Percentiles rank a stretch among this genome's conserved stretches.
Conservation (phyloP, 2,797 vertebrate genomes). For the Oceanodroma leucorhoa region DNA sequence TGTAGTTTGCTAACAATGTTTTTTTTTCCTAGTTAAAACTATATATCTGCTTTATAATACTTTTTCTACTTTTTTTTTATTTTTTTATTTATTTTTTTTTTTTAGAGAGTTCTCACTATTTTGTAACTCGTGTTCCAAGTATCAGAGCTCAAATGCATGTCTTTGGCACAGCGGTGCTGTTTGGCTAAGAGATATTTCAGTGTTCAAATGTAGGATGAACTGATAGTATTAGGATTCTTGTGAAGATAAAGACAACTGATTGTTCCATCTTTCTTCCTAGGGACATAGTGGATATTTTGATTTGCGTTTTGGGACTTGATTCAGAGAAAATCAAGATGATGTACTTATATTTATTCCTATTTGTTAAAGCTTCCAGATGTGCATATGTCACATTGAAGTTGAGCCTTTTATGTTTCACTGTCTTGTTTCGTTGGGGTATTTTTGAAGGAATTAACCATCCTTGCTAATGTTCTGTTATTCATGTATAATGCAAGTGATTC, state of each 20-base stretch:
- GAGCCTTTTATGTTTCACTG: background rate
- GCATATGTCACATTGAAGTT: background rate
- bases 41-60: background rate
- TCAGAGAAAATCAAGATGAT: background rate
- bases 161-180: background rate
- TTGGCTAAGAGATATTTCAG: background rate
- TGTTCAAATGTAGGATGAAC: background rate
- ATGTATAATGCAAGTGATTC: background rate
- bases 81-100: too few species aligned
- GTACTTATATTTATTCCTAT: background rate
- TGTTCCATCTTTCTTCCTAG: background rate
- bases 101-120: background rate
- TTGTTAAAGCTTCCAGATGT: background rate
- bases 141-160: background rate
- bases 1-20: background rate
- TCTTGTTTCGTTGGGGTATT: background rate
- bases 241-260: background rate
- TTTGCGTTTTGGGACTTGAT: background rate
- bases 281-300: background rate
- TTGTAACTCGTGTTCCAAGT: background rate
- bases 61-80: background rate
- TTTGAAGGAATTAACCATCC: background rate
- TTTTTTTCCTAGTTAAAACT: background rate
- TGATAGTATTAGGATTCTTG: background rate
- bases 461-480: background rate